Base-by-base conservation (phyloP, 2,888 invertebrate genomes). In the Brachyptera putata region DNA sequence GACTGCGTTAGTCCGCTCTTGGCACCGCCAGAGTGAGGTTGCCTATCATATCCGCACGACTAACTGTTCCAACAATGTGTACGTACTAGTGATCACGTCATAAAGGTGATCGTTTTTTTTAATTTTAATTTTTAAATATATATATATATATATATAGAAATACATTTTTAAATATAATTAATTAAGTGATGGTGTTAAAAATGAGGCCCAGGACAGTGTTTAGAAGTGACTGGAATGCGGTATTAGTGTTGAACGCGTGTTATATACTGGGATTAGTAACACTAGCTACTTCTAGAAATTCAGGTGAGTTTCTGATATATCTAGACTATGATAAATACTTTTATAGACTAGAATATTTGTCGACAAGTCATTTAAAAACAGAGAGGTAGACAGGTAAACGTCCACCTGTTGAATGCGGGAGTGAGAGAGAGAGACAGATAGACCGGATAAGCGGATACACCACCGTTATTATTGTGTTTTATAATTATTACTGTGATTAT, bases 191-290 rank as follows among this genome's bases (percentile, higher is more conserved):
- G 13, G 3, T 37, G 3, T 37, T 37, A 37, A 37, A 16, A 16
- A 41, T 18, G 16, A 41, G 5, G 48, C 48, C 48, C 22, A 25
- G 49, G 26, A 50, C n/a, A 50, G 24, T n/a, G n/a, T n/a, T 26
- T n/a, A 4, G 2, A 1, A 14, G 26, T 30, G 49, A 50, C 11
- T 50, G 26, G 49, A 50, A 11, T 7, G 5, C 16, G 25, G 49
- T 50, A 3, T 25, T 30, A n/a, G 49, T 50, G 49, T 14, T 50
- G 7, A 26, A 30, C 14, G 49, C 30, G 26, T 50, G 49, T 30
- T 30, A 25, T 11, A 30, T 50, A 14, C 49, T 50, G 4, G 49
- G 49, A 50, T 50, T 50, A 50, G 26, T 24, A 14, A 30, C 49
- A 4, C n/a, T 50, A 14, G 49, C 16, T 16, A 5, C 49, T 5